These are phyloP conservation scores for Coreius guichenoti DNA, from an alignment of 2,797 vertebrate species.

Conservation along the genomic window DNA sequence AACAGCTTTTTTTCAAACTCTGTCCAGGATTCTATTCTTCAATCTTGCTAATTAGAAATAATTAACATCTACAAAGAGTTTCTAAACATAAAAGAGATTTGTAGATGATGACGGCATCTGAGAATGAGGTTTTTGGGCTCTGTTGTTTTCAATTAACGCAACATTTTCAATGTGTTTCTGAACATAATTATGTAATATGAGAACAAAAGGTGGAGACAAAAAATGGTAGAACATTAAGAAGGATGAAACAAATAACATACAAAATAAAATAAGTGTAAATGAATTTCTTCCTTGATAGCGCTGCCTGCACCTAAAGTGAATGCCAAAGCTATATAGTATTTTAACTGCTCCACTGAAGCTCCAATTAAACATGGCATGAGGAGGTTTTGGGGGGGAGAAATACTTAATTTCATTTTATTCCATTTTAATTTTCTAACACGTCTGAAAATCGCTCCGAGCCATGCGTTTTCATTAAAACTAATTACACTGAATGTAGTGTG, in stretches of 20 bases:
- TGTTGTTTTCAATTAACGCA: background rate
- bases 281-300: background rate
- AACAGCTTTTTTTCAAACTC: background rate
- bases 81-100: slow-evolving; percentile 26
- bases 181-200: background rate
- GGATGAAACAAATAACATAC: background rate
- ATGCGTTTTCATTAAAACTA: slow-evolving; percentile 46
- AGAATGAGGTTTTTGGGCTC: background rate
- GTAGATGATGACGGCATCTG: slow-evolving; percentile 13
- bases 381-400: slow-evolving; percentile 59
- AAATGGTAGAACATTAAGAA: background rate
- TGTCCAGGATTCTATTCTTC: background rate
- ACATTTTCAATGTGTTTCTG: background rate
- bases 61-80: slow-evolving; percentile 1
- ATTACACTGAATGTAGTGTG: slow-evolving; percentile 32
- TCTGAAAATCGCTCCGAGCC: slow-evolving; percentile 53
- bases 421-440: slow-evolving; percentile 61
- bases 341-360: slow-evolving; percentile 41
- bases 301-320: background rate
- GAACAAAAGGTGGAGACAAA: slow-evolving; percentile 4
- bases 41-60: slow-evolving; percentile 14
- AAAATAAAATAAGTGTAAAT: background rate
- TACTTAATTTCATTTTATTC: slow-evolving; percentile 36
- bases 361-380: slow-evolving; percentile 53
- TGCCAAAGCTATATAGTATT: background rate